Evolutionary conservation across 1,140 invertebrate species (phyloP).

Genomic region (Hyposmocoma kahamanoa): DNA sequence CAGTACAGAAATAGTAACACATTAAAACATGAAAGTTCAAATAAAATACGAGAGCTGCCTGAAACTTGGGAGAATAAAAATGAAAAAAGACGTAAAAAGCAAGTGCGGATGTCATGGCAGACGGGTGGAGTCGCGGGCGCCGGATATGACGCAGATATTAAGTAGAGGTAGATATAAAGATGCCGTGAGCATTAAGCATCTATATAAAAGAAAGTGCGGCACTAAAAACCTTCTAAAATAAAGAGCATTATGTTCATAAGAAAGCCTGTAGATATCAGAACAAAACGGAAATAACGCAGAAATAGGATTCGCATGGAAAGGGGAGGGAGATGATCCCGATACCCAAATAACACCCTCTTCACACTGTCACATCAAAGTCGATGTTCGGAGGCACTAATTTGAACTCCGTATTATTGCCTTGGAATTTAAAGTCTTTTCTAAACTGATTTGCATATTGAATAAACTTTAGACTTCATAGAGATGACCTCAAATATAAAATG

Average conservation of each 20-base stretch:
- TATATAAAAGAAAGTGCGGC: conserved; percentile 14
- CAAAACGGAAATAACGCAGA: conserved; percentile 34
- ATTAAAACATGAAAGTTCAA: conserved; percentile 12
- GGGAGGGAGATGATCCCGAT: conserved; percentile 23
- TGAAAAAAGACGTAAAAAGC: conserved; percentile 40
- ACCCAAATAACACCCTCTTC: conserved; percentile 27
- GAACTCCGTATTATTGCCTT: conserved; percentile 16
- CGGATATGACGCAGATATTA: conserved; percentile 29
- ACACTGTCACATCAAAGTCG: conserved; percentile 25
- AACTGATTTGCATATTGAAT: no score
- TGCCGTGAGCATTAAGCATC: not conserved
- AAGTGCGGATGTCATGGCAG: conserved; percentile 36
- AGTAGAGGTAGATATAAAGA: conserved; percentile 13
- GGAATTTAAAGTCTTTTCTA: conserved; percentile 6
- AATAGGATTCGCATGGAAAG: conserved; percentile 18
- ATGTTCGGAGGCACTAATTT: conserved; percentile 27
- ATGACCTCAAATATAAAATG: no score
- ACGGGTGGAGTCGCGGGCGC: conserved; percentile 13
- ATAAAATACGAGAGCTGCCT: conserved; percentile 7
- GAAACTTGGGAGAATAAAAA: conserved; percentile 31
- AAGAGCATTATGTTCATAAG: conserved; percentile 25
- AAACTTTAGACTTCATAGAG: no score
- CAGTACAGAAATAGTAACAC: conserved; percentile 10
- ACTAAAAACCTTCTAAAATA: not conserved
- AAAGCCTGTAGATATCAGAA: conserved; percentile 22